Percentiles rank a stretch among this genome's conserved stretches.
phyloP scores from a whole-genome alignment of 1,140 invertebrate species.

The Drosophila dunni region DNA sequence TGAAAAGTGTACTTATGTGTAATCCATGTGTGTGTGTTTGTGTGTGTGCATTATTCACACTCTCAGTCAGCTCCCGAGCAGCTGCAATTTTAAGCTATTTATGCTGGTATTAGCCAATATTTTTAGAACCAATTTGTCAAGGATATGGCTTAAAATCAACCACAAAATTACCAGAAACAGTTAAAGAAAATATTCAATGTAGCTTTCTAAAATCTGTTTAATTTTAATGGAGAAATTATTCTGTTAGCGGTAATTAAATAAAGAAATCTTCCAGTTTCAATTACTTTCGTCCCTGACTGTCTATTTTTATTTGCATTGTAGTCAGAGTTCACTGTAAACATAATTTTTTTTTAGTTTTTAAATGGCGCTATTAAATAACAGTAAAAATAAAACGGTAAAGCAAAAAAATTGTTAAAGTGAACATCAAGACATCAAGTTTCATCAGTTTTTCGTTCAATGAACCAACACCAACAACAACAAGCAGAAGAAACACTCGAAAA shows the following conservation, averaged over 20 bases:
- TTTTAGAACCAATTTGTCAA: background rate
- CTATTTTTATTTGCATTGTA: constrained; percentile 1
- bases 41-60: constrained; percentile 12
- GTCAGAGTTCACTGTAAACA: constrained; percentile 6
- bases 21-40: background rate
- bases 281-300: no score
- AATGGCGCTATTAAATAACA: constrained; percentile 15
- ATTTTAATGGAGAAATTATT: no score
- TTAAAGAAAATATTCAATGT: no score
- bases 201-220: no score
- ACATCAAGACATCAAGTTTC: constrained; percentile 44
- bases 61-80: background rate
- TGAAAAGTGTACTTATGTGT: constrained; percentile 6
- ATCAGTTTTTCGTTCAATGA: constrained; percentile 46
- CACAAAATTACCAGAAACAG: no score
- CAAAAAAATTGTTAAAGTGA: constrained; percentile 11
- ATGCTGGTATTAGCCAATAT: constrained; percentile 1
- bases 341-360: background rate
- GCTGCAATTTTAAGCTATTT: constrained; percentile 33
- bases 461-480: constrained; percentile 2
- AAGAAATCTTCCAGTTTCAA: no score
- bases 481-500: constrained; percentile 22
- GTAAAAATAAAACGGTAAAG: constrained; percentile 9
- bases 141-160: background rate
- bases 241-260: no score